A percentile compares a stretch with the other conserved stretches of the same genome.
Conservation (phyloP, 2,113 vertebrate species). For the Bos javanicus region DNA sequence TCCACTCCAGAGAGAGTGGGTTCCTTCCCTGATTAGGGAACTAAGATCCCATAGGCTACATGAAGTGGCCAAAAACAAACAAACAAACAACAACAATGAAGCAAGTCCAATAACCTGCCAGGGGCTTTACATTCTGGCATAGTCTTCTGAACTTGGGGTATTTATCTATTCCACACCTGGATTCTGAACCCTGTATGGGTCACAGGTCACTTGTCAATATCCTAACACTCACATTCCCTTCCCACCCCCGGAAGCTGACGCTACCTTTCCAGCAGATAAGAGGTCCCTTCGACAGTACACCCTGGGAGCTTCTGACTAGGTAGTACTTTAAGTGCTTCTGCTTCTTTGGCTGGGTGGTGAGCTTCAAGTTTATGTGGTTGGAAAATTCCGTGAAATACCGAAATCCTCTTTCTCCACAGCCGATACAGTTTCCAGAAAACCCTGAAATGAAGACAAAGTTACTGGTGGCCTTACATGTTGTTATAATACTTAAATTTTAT, state of each 20-base stretch:
- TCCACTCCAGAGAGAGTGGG: neutral
- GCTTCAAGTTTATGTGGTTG: slow-evolving; percentile 99
- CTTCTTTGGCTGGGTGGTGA: slow-evolving; percentile 99
- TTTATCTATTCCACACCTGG: neutral
- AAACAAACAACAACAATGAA: neutral
- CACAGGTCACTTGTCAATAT: neutral
- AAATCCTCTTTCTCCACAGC: slow-evolving; percentile 98
- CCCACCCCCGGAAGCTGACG: neutral
- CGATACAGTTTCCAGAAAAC: slow-evolving; percentile 98
- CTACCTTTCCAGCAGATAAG: slow-evolving; percentile 99
- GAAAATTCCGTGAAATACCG: slow-evolving; percentile 99
- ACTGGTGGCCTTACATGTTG: neutral
- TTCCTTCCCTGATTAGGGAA: neutral
- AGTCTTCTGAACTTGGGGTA: slow-evolving; percentile 18
- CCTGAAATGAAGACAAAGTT: slow-evolving; percentile 80
- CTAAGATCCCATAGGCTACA: neutral
- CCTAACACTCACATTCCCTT: neutral
- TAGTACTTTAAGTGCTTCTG: slow-evolving; percentile 99
- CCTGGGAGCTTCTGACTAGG: slow-evolving; percentile 96
- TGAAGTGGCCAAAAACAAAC: neutral
- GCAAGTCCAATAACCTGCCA: neutral
- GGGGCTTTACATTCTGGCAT: neutral
- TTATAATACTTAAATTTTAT: neutral
- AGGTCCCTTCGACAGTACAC: slow-evolving; percentile 95
- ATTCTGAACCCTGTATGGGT: neutral